Base-by-base conservation (phyloP, 2,888 invertebrate species). In the Melinaea menophilus region DNA sequence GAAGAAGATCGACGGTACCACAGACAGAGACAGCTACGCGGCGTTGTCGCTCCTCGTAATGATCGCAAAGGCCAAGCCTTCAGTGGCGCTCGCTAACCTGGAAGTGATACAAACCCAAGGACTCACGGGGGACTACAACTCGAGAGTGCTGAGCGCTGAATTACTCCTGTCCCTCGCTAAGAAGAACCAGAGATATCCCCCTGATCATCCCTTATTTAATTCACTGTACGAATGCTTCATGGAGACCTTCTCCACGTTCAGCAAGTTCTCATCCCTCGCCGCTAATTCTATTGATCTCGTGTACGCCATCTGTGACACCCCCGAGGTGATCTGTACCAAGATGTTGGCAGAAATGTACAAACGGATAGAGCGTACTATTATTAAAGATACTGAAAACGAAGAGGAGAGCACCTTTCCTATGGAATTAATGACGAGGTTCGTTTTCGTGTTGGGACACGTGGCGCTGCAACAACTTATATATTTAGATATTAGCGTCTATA, bases 401-500 rank as follows among this genome's bases (percentile, higher is more conserved):
- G 88, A 87, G 5, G 88, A 88, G 34, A 70, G 76, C 2, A 79
- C 71, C 37, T 65, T 86, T 33, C 87, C 90, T 2, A 77, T 77
- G 0, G 89, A 90, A 72, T 69, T 92, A 69, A 72, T 93, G 65
- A 85, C 89, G 0, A 83, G 93, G 12, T 92, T 93, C 69, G 80
- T 93, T 31, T 92, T 92, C 68, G 78, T 95, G 31, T 83, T 95
- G 63, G 98, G 98, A 4, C 95, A 96, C 67, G 90, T 96, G 67
- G 96, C 96, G 0, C 84, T 95, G 63, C 94, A 95, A 71, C 95
- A 97, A 77, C 93, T 97, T 79, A 93, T 95, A 59, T 95, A 95
- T 79, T 91, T 98, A 62, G 98, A 98, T 75, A 94, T 95, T 37
- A 93, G 92, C 70, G 93, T 98, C 4, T 96, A 97, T 73, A 95